A percentile compares a stretch with the other conserved stretches of the same genome.
Conservation (phyloP, 2,797 vertebrate genomes). For the Danio tinwini region DNA sequence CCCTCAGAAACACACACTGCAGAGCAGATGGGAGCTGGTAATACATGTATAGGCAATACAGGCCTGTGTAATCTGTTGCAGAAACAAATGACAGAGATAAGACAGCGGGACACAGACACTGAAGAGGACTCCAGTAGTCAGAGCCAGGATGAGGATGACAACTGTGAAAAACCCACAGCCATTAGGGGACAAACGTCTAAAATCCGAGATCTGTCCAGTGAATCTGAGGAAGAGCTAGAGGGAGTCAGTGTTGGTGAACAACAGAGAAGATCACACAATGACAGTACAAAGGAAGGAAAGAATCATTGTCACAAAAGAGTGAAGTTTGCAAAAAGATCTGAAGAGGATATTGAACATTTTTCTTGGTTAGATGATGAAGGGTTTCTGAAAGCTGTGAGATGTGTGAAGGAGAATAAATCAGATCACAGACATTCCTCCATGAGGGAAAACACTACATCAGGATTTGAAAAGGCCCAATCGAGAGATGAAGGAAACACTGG, state of each 20-base stretch:
- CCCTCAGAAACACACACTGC: slow-evolving; percentile 61
- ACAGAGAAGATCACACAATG: background rate
- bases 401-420: slow-evolving; percentile 37
- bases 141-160: slow-evolving; percentile 58
- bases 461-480: slow-evolving; percentile 21
- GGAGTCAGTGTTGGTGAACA: background rate
- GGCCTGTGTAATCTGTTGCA: slow-evolving; percentile 51
- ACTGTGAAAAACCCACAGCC: slow-evolving; percentile 81
- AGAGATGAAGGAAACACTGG: slow-evolving; percentile 56
- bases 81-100: slow-evolving; percentile 28
- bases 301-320: slow-evolving; percentile 38
- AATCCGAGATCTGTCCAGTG: slow-evolving; percentile 47
- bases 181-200: slow-evolving; percentile 51
- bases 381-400: slow-evolving; percentile 59
- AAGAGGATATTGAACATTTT: slow-evolving; percentile 79
- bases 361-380: slow-evolving; percentile 86
- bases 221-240: slow-evolving; percentile 63
- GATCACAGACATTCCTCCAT: background rate
- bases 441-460: slow-evolving; percentile 3
- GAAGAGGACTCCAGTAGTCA: slow-evolving; percentile 36
- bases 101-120: slow-evolving; percentile 61
- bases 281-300: slow-evolving; percentile 21
- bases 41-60: slow-evolving; percentile 7
- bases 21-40: slow-evolving; percentile 51
- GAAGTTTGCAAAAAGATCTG: slow-evolving; percentile 56